These are phyloP conservation scores for Menura novaehollandiae DNA, from an alignment of 2,113 vertebrate species.

Conservation along the genomic window DNA sequence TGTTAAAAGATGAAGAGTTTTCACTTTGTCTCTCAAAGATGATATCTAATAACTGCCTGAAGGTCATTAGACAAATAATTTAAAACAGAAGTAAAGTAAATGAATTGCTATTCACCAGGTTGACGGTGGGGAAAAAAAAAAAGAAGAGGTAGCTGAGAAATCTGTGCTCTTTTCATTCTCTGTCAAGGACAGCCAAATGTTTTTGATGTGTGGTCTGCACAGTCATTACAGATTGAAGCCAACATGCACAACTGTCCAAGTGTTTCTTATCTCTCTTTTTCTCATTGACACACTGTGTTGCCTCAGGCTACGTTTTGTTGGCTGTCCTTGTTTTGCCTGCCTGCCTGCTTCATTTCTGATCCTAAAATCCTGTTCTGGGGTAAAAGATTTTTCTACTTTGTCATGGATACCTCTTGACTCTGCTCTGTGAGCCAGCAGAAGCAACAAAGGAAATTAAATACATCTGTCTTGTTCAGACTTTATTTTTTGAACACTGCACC, in stretches of 20 bases:
- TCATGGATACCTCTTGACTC: background rate
- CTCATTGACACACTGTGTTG: slow-evolving; percentile 27
- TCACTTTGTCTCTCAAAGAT: background rate
- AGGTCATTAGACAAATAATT: background rate
- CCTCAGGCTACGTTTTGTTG: slow-evolving; percentile 20
- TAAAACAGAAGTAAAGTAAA: background rate
- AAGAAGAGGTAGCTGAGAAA: background rate
- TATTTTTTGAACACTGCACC: background rate
- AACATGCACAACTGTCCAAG: slow-evolving; percentile 53
- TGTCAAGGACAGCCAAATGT: slow-evolving; percentile 43
- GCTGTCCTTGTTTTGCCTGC: slow-evolving; percentile 39
- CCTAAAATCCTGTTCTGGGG: background rate
- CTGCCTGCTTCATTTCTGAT: background rate
- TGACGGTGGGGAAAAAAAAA: background rate
- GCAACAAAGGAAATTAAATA: background rate
- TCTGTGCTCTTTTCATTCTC: background rate
- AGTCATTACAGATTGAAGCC: slow-evolving; percentile 46
- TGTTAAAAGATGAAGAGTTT: background rate
- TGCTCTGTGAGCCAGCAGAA: background rate
- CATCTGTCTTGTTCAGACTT: background rate
- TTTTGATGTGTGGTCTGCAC: slow-evolving; percentile 37
- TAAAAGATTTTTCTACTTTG: slow-evolving; percentile 7
- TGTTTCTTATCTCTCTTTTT: slow-evolving; percentile 46
- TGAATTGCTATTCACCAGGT: background rate
- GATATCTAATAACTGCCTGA: background rate